Evolutionary conservation across 2,797 vertebrate species (phyloP), one percentile per base, ranked within the genome.

Genomic region (Pampus argenteus): DNA sequence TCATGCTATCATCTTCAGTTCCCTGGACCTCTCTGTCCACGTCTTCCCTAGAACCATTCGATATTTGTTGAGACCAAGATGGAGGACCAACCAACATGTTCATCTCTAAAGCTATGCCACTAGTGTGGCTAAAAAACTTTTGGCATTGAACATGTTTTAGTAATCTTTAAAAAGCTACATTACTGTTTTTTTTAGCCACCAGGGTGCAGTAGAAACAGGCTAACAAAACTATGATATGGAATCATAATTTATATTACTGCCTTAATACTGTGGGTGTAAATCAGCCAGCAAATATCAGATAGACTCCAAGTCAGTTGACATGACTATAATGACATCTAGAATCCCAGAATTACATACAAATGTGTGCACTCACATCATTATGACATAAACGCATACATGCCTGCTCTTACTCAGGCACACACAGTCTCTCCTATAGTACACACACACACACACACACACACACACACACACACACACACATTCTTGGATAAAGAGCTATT

Each of bases 401-500:
- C 63, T 81, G 71, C 58, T 76, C 49, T 71, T 28, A 65, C 23
- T 65, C 54, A 73, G n/a, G 62, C 57, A 51, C 62, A 63, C 40
- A 74, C 34, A 23, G 13, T 36, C 59, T 60, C 64, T 29, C 55
- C 31, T 9, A 22, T 14, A 57, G 54, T n/a, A 29, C 62, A 78
- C 73, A 71, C 48, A 70, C 25, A 47, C 44, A 83, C 86, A 82
- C n/a, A 29, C 62, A 78, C 73, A 71, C 48, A 70, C 25, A 47
- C 44, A 83, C 86, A 82, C n/a, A n/a, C n/a, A 29, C 62, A 78
- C 73, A 71, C 48, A 70, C 25, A 47, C 44, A 83, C 86, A 82
- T 82, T 86, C 74, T 86, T 89, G 82, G 83, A 88, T 86, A 85
- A 85, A 86, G 78, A 76, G 69, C 78, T 86, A 78, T 87, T 90